A percentile compares a stretch with the other conserved stretches of the same genome.
Conservation (phyloP, 2,797 vertebrate genomes). For the Ispidina picta region DNA sequence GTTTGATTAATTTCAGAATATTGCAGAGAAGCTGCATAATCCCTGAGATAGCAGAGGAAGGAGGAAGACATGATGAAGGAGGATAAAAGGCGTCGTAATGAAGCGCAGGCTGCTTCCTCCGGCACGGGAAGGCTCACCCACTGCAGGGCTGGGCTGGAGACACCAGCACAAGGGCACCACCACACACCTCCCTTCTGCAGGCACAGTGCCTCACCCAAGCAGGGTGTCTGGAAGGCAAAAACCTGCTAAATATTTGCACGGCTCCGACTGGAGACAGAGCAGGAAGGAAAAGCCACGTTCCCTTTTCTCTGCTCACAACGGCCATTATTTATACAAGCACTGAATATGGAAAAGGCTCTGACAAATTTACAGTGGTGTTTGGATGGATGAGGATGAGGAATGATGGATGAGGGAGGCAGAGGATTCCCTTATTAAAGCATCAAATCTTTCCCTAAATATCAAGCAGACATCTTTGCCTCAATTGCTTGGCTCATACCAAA, state of each 20-base stretch:
- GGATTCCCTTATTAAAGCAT: constrained; percentile 82
- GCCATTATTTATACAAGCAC: constrained; percentile 76
- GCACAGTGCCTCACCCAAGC: neutral
- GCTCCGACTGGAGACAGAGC: constrained; percentile 25
- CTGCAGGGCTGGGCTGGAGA: constrained; percentile 28
- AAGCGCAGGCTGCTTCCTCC: constrained; percentile 41
- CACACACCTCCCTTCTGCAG: neutral
- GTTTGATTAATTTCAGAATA: constrained; percentile 84
- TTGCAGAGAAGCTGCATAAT: constrained; percentile 79
- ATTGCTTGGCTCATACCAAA: constrained; percentile 13
- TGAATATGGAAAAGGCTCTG: constrained; percentile 81
- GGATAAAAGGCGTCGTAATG: constrained; percentile 63
- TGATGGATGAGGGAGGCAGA: constrained; percentile 77
- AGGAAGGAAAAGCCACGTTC: constrained; percentile 53
- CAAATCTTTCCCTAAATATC: constrained; percentile 76
- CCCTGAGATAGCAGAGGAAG: constrained; percentile 74
- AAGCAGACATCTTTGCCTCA: constrained; percentile 59
- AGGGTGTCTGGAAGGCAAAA: constrained; percentile 32
- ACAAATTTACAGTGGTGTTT: constrained; percentile 79
- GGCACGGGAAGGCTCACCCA: neutral
- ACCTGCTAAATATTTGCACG: neutral
- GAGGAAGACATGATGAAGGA: constrained; percentile 57
- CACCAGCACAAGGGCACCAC: constrained; percentile 59
- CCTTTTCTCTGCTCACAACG: constrained; percentile 50
- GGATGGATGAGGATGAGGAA: constrained; percentile 76